Evolutionary conservation across 2,113 vertebrate genomes (phyloP), one percentile per base, ranked within the genome.

Genomic region (Xerus inauris): DNA sequence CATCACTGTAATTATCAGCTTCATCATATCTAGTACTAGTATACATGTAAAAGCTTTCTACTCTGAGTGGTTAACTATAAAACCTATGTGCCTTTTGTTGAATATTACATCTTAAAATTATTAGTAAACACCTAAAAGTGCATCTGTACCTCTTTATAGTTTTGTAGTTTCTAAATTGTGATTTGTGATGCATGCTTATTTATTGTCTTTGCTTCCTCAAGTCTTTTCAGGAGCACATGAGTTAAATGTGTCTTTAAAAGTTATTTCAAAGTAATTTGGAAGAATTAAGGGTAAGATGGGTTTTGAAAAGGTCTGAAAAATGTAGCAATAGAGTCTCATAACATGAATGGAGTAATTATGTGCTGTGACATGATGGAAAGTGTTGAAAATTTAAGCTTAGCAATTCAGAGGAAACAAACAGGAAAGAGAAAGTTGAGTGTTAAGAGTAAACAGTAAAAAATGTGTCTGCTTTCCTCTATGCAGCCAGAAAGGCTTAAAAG

Each of bases 91-190:
- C 42, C 94, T 89, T 67, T 71, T 42, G 57, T 75, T 89, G 57
- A 94, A 10, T 35, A 19, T 87, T 79, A 45, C 64, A 81, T 95
- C 96, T 82, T 81, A 65, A 57, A 86, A 69, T 88, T 64, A 77
- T 79, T 67, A 80, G 38, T 89, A 71, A 83, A 75, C 65, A 54
- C 62, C 87, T 71, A n/a, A 65, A 59, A 42, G 57, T 76, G 40
- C 51, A 42, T 28, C 20, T 81, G 42, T 94, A 57, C 28, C 40
- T 67, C 88, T 62, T 69, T 45, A 28, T 89, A 30, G 59, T 95
- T 81, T n/a, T n/a, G 22, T 45, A 73, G 30, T 35, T 87, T n/a
- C 12, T 77, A 59, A 88, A 49, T 76, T 67, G 38, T 94, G 38
- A n/a, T 75, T 67, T 87, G 32, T 93, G 77, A 79, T 83, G 76